Evolutionary conservation across 2,113 vertebrate genomes (phyloP).

Genomic region (Oriolus oriolus): DNA sequence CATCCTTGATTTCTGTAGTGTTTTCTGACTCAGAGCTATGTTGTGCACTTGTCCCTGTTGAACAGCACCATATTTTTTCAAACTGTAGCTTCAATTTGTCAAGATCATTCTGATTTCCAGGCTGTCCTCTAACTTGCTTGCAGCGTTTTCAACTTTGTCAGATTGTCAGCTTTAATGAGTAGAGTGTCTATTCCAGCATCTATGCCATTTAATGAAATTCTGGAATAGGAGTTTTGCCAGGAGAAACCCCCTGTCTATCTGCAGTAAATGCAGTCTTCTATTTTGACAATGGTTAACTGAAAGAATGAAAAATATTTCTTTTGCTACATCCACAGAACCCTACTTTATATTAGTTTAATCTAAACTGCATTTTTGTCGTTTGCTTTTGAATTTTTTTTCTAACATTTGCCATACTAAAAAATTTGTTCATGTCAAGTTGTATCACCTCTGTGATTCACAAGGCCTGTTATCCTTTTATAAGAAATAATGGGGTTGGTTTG

Average conservation of each 20-base stretch:
- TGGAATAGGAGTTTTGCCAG: background rate
- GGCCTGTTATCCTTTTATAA: background rate
- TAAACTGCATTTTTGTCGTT: background rate
- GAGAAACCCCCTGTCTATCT: background rate
- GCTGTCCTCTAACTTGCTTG: background rate
- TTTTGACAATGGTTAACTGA: background rate
- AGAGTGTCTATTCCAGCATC: background rate
- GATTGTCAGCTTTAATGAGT: conserved; percentile 17
- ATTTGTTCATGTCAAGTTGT: background rate
- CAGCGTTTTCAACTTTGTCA: conserved; percentile 12
- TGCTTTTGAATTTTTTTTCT: background rate
- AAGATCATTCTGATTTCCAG: background rate
- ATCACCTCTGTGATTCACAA: background rate
- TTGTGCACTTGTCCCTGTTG: background rate
- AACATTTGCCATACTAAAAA: background rate
- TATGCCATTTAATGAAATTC: background rate
- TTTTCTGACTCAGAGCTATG: background rate
- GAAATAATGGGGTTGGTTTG: background rate
- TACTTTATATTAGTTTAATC: background rate
- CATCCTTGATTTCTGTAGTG: background rate
- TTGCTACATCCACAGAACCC: background rate
- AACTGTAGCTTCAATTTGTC: background rate
- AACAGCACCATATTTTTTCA: conserved; percentile 1
- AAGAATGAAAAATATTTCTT: background rate
- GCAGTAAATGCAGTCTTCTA: background rate